These are phyloP conservation scores for Asbolus verrucosus DNA, from an alignment of 1,140 invertebrate species.

Conservation along the genomic window DNA sequence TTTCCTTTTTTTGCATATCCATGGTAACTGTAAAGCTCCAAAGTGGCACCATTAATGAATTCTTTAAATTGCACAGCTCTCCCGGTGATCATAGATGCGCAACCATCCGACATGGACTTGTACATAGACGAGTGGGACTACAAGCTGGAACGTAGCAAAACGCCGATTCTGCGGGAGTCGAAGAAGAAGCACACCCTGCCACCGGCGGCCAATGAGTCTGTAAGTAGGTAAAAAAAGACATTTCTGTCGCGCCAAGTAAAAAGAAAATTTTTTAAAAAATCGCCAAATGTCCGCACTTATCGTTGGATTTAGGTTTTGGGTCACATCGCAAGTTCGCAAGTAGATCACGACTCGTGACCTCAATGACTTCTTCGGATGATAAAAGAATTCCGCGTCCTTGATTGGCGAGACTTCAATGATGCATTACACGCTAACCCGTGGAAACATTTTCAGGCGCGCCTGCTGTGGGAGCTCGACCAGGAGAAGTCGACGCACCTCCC, in stretches of 20 bases:
- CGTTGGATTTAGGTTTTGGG: too few relatives aligned
- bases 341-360: too few relatives aligned
- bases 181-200: slow-evolving; percentile 61
- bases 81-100: neutral
- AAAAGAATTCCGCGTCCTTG: too few relatives aligned
- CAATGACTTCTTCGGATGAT: too few relatives aligned
- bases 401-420: too few relatives aligned
- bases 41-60: neutral
- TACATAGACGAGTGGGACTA: slow-evolving; percentile 62
- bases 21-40: slow-evolving; percentile 9
- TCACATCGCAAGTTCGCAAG: too few relatives aligned
- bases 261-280: neutral
- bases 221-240: slow-evolving; percentile 64
- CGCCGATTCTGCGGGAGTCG: slow-evolving; percentile 56
- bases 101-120: slow-evolving; percentile 29
- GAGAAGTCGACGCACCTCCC: slow-evolving; percentile 77
- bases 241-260: too few relatives aligned
- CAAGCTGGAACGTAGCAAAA: slow-evolving; percentile 56
- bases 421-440: too few relatives aligned
- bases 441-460: slow-evolving; percentile 63
- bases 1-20: slow-evolving; percentile 14
- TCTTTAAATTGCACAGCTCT: slow-evolving; percentile 7
- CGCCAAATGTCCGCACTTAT: neutral
- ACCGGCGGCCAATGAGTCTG: slow-evolving; percentile 58
- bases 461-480: slow-evolving; percentile 79